A percentile compares a stretch with the other conserved stretches of the same genome.
These are phyloP conservation scores for Caranx ignobilis DNA, from an alignment of 2,113 vertebrate genomes.

Conservation along the genomic window DNA sequence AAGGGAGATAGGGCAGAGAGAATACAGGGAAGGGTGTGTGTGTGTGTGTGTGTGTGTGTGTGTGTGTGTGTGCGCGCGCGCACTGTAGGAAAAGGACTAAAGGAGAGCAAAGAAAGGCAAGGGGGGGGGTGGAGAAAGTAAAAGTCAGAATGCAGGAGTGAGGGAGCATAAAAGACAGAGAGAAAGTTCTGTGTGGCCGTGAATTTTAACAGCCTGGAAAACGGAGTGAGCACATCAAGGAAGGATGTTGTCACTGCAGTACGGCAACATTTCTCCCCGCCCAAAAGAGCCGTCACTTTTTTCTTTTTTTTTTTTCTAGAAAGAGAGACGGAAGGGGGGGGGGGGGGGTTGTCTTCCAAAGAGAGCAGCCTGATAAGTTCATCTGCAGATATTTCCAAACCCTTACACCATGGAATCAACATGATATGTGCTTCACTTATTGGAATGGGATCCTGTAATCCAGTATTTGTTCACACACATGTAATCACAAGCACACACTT, in stretches of 20 bases:
- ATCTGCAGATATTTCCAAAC: conserved; percentile 18
- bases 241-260: conserved; percentile 50
- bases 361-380: conserved; percentile 24
- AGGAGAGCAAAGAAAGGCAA: conserved; percentile 36
- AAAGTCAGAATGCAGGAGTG: conserved; percentile 28
- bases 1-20: conserved; percentile 17
- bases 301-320: background rate
- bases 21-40: background rate
- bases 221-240: conserved; percentile 35
- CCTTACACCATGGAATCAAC: conserved; percentile 28
- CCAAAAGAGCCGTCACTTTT: conserved; percentile 48
- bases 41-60: conserved; percentile 10
- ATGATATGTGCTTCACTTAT: conserved; percentile 19
- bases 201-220: conserved; percentile 67
- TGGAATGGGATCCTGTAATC: conserved; percentile 3
- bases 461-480: conserved; percentile 13
- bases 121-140: conserved; percentile 26
- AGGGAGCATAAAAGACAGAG: conserved; percentile 47
- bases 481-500: background rate
- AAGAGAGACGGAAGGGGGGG: conserved; percentile 21
- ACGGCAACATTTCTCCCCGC: conserved; percentile 43
- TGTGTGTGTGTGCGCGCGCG: background rate
- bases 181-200: conserved; percentile 50
- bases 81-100: background rate
- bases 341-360: conserved; percentile 30